Evolutionary conservation across 2,797 vertebrate species (phyloP).

Genomic region (Clarias laeviceps): DNA sequence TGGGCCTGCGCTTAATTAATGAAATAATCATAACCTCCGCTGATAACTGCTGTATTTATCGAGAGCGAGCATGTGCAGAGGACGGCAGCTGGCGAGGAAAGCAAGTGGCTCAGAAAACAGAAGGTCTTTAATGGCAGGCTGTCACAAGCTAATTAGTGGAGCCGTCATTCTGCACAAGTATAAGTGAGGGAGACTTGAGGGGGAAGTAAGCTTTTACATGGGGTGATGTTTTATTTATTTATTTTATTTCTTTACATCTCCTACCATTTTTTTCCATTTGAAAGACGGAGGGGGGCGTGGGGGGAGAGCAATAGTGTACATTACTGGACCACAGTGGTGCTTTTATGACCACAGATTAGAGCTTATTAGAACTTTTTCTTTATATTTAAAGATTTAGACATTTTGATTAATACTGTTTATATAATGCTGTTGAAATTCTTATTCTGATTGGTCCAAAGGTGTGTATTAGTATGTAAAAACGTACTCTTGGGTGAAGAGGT

Average conservation of each 20-base stretch:
- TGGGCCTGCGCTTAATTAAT: conserved; percentile 56
- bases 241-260: not conserved
- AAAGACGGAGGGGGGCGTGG: not conserved
- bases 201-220: conserved; percentile 32
- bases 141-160: conserved; percentile 53
- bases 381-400: not conserved
- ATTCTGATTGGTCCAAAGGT: not conserved
- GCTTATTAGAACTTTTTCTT: not conserved
- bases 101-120: conserved; percentile 40
- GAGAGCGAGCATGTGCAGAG: conserved; percentile 35
- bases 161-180: conserved; percentile 35
- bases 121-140: conserved; percentile 56
- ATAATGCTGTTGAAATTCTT: not conserved
- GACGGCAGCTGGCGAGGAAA: conserved; percentile 50
- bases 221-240: conserved; percentile 11
- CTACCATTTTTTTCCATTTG: not conserved
- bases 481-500: not conserved
- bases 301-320: not conserved
- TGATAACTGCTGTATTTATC: conserved; percentile 50
- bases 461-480: not conserved
- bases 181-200: conserved; percentile 12
- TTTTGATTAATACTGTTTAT: not conserved
- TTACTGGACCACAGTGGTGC: not conserved
- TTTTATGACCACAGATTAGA: not conserved
- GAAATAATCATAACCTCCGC: conserved; percentile 48